Percentiles rank a stretch among this genome's conserved stretches.
These are phyloP conservation scores for Nasonovia ribisnigri DNA, from an alignment of 2,888 invertebrate genomes.

Conservation along the genomic window DNA sequence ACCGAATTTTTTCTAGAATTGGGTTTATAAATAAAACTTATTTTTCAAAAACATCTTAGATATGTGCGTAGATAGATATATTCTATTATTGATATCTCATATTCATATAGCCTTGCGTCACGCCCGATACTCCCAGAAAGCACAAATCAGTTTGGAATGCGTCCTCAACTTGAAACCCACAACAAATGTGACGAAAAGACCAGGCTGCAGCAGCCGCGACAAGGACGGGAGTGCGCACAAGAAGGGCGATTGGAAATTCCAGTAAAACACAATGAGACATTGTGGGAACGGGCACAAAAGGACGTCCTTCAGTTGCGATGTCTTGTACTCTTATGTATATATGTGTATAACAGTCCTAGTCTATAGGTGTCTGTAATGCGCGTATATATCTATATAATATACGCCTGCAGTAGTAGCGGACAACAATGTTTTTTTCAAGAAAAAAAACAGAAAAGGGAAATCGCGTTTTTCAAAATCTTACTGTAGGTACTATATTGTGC, in stretches of 20 bases:
- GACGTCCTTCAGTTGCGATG: slow-evolving; percentile 41
- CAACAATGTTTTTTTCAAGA: slow-evolving; percentile 18
- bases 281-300: slow-evolving; percentile 58
- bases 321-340: neutral
- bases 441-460: slow-evolving; percentile 44
- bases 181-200: neutral
- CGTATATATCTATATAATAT: neutral
- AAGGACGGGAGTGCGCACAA: slow-evolving; percentile 8
- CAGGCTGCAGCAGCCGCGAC: neutral
- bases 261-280: slow-evolving; percentile 49
- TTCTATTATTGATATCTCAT: neutral
- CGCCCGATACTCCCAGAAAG: neutral
- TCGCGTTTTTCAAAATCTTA: slow-evolving; percentile 35
- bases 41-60: neutral
- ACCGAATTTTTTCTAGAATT: neutral
- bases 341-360: neutral
- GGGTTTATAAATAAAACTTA: neutral
- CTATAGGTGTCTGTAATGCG: neutral
- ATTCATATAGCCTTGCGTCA: neutral
- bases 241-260: slow-evolving; percentile 49
- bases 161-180: neutral
- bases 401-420: neutral
- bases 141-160: neutral
- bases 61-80: neutral
- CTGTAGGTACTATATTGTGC: slow-evolving; percentile 4